Percentiles rank a stretch among this genome's conserved stretches.
Conservation (phyloP, 2,113 vertebrate species). For the Pelodiscus sinensis region DNA sequence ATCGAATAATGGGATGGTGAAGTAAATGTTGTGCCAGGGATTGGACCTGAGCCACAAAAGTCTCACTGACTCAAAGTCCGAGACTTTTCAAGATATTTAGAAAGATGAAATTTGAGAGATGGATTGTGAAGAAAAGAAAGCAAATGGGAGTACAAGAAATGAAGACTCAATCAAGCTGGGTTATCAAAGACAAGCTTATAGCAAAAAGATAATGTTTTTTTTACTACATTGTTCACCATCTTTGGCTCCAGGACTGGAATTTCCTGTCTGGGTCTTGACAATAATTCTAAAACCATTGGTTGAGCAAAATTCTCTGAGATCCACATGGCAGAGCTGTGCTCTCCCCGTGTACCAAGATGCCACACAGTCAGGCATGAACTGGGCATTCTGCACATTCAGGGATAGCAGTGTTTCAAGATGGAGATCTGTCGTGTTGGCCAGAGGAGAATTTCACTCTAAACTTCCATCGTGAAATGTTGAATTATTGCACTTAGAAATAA, state of each 20-base stretch:
- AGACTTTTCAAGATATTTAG: neutral
- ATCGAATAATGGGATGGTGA: fast-evolving
- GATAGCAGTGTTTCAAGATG: neutral
- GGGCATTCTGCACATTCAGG: neutral
- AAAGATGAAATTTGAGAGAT: neutral
- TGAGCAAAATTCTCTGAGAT: neutral
- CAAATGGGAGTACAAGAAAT: neutral
- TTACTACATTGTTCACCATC: neutral
- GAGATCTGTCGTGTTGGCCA: neutral
- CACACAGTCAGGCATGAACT: neutral
- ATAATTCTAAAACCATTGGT: neutral
- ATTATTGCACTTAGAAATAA: neutral
- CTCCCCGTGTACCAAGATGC: fast-evolving
- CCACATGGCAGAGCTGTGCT: neutral
- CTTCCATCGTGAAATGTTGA: neutral
- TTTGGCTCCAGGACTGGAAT: neutral
- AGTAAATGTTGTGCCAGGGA: neutral
- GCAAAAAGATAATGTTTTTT: neutral
- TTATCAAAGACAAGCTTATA: neutral
- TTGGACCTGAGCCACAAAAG: neutral
- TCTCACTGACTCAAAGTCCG: neutral
- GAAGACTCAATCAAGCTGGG: neutral
- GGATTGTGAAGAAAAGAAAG: neutral
- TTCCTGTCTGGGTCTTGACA: neutral
- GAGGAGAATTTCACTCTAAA: neutral